Evolutionary conservation across 1,140 invertebrate genomes (phyloP), one percentile per base, ranked within the genome.

Genomic region (Hyles euphorbiae): DNA sequence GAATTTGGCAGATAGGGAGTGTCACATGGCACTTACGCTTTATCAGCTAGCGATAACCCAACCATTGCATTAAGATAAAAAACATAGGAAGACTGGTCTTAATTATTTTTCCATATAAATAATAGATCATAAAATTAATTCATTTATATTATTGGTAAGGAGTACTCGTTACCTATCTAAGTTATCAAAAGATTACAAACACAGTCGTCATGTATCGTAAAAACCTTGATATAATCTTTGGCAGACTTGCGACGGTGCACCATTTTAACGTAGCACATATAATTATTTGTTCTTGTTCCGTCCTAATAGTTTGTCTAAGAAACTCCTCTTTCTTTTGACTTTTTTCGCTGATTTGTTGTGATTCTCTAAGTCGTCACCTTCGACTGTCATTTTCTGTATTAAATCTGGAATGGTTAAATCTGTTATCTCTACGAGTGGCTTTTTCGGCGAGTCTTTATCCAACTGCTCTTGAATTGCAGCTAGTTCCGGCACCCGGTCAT

Each of bases 1-100:
- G 60, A 74, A 72, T 74, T 78, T 68, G 61, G 67, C 72, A 62
- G 78, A 81, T 78, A 80, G 69, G 72, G 73, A 75, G 78, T 77
- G 81, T 85, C 81, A 81, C 83, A 81, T 83, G 82, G 76, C 76
- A 81, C 78, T 78, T 72, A 72, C 58, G 56, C 60, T 61, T 87
- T 83, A 87, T 87, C 82, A 78, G 61, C 65, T 67, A 59, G 54
- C 70, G 85, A 88, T 88, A 88, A 87, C 81, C 85, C 72, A 81
- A 67, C 73, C 74, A 76, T 62, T 83, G 76, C 76, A 83, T 81
- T 79, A 73, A 76, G 85, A 86, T 88, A 85, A 84, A 76, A 71
- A 77, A 74, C 62, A 70, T 57, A 80, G 76, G 75, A 80, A 77
- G 70, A 77, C 66, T 73, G 74, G 67, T 70, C 74, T 81, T 84